Conservation (phyloP, 2,113 vertebrate species). For the Percopsis transmontana region DNA sequence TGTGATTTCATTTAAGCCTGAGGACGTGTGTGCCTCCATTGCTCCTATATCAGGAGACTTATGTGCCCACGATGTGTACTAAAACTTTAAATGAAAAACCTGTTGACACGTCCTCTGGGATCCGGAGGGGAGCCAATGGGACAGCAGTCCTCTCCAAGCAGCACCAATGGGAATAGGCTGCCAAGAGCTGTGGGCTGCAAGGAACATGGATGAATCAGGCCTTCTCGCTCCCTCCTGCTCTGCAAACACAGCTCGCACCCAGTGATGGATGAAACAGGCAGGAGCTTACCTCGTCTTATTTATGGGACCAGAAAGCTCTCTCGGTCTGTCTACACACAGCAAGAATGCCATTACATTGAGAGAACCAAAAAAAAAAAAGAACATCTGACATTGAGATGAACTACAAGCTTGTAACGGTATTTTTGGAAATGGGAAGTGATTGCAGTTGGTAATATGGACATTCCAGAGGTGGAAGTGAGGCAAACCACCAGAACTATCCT, state of each 20-base stretch:
- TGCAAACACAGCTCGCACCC: slow-evolving; percentile 59
- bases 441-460: slow-evolving; percentile 60
- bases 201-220: slow-evolving; percentile 65
- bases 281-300: slow-evolving; percentile 62
- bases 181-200: slow-evolving; percentile 66
- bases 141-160: slow-evolving; percentile 38
- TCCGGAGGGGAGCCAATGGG: slow-evolving; percentile 28
- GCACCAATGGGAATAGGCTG: slow-evolving; percentile 56
- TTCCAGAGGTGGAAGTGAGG: slow-evolving; percentile 64
- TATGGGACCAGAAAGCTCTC: slow-evolving; percentile 68
- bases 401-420: slow-evolving; percentile 56
- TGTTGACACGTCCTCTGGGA: slow-evolving; percentile 62
- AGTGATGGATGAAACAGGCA: slow-evolving; percentile 76
- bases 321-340: slow-evolving; percentile 43
- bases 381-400: slow-evolving; percentile 70
- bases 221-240: slow-evolving; percentile 50
- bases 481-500: slow-evolving; percentile 53
- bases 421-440: slow-evolving; percentile 53
- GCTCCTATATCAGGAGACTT: slow-evolving; percentile 57
- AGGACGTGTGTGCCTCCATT: slow-evolving; percentile 15
- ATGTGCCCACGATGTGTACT: slow-evolving; percentile 55
- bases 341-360: slow-evolving; percentile 54
- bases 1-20: slow-evolving; percentile 16
- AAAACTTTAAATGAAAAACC: slow-evolving; percentile 72
- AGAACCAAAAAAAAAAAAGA: slow-evolving; percentile 4